Evolutionary conservation across 2,113 vertebrate genomes (phyloP), one percentile per base, ranked within the genome.

Genomic region (Rhinopomastus cyanomelas): DNA sequence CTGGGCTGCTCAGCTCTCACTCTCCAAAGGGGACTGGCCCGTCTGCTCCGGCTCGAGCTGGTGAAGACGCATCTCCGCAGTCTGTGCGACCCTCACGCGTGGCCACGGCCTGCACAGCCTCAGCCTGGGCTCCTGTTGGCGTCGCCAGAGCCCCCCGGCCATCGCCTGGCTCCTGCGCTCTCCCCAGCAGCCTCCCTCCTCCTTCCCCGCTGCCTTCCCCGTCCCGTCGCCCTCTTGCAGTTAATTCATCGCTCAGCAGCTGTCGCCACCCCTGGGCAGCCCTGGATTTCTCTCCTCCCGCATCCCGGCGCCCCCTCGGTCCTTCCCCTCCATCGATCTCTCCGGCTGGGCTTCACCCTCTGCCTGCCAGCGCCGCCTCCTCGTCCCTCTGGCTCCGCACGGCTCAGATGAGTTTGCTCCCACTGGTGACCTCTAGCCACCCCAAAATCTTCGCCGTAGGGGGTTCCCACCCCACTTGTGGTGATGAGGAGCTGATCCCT

Each of bases 171-270:
- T 68, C 62, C 76, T 90, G 65, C 88, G 78, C 88, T 84, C 91
- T 83, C 72, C 36, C 76, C 34, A 5, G 44, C 64, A 94, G 67
- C 79, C 86, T 73, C 88, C 81, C 77, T 93, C 81, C n/a, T n/a
- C n/a, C 94, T 83, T 92, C 91, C 91, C 78, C 88, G 91, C 66
- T 94, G n/a, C 83, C 64, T 85, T 86, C 49, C 76, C 93, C 0
- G 27, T 96, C 87, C 81, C 55, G 19, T 88, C 94, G 93, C 88
- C 88, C 91, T 95, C 85, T 93, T 95, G 87, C 85, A 46, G 92
- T 92, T 96, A 94, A 96, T 94, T 92, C 89, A 89, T 95, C 95
- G 88, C 89, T 96, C 85, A 48, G 69, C 80, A 49, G 94, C 91
- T 85, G 91, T 82, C 94, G 94, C 81, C 94, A 72, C 94, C 95